Evolutionary conservation across 1,140 invertebrate genomes (phyloP), one percentile per base, ranked within the genome.

Genomic region (Homalodisca vitripennis): DNA sequence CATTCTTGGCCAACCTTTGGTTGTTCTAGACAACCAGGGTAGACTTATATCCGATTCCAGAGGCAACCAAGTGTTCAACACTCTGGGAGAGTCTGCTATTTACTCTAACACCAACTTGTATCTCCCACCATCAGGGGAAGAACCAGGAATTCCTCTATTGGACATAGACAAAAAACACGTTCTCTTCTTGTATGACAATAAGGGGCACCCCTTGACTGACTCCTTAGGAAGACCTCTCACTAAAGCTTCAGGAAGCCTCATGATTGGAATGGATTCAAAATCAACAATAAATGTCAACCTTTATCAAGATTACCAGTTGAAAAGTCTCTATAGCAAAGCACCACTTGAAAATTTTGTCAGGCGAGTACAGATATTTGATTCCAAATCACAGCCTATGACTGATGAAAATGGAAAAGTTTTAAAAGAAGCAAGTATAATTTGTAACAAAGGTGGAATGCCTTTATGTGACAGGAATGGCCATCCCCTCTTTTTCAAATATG

Each of bases 401-500:
- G 63, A 66, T 27, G 63, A 47, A 22, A 20, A 29, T 47, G 63
- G 32, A 27, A 46, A 12, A 46, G 20, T 66, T n/a, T 31, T 41
- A 3, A 29, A 66, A 1, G 12, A 47, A 13, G 22, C 31, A 34
- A 46, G 17, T 27, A 47, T 66, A 1, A 6, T 47, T 20, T 66
- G 63, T 66, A 66, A 66, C 20, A 26, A 66, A 26, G 6, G 64
- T 41, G 55, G 64, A 6, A 60, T 57, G 46, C 34, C 62, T 10
- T 13, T 70, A 20, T 66, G 53, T 24, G 64, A 66, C 31, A 30
- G 31, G 6, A 66, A 66, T 14, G 32, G 22, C 1, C 17, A 60
- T 20, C 69, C 69, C 13, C 32, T 66, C 26, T 66, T 27, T 30
- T 65, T 66, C 26, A 66, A 70, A 46, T 55, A 66, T 30, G 69